These are phyloP conservation scores for Zosterops japonicus DNA, from an alignment of 2,113 vertebrate genomes.

Conservation along the genomic window DNA sequence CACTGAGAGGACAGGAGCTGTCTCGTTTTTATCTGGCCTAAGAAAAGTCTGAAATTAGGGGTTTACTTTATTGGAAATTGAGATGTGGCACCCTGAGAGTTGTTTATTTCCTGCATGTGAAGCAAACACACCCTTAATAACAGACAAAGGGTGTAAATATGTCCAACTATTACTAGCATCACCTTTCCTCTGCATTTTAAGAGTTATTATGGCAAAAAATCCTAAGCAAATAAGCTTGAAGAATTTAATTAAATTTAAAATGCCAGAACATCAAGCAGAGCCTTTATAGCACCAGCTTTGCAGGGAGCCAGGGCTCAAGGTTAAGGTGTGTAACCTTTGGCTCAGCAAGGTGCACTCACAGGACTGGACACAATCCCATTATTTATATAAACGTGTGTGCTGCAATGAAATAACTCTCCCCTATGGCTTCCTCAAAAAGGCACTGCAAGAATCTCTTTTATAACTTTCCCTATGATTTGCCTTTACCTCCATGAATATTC, in stretches of 20 bases:
- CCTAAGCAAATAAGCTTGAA: background rate
- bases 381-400: background rate
- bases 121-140: background rate
- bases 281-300: background rate
- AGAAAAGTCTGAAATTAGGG: background rate
- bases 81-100: background rate
- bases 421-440: background rate
- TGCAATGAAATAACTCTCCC: background rate
- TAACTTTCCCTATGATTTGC: background rate
- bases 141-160: background rate
- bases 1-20: background rate
- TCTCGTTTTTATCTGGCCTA: background rate
- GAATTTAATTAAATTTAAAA: background rate
- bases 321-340: background rate
- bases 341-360: background rate
- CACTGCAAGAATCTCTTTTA: background rate
- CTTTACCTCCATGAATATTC: background rate
- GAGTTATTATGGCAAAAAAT: background rate
- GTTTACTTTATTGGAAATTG: background rate
- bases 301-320: background rate
- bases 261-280: background rate
- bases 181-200: background rate
- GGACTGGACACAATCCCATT: background rate
- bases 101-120: background rate
- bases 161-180: background rate